Percentiles rank a stretch among this genome's conserved stretches.
Conservation (phyloP, 2,888 invertebrate species). For the Lasioglossum leucozonium region DNA sequence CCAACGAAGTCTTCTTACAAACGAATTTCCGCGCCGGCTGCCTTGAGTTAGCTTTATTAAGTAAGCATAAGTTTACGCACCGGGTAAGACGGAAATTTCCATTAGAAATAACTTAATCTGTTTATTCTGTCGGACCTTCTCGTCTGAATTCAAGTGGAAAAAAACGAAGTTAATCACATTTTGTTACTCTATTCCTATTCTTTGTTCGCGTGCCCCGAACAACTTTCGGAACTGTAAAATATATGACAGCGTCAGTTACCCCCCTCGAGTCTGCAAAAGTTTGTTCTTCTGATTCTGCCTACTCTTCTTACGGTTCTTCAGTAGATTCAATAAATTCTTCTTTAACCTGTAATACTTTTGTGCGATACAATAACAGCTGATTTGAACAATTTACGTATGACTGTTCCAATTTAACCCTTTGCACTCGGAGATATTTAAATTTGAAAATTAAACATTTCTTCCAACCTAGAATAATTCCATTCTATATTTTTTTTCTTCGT, state of each 20-base stretch:
- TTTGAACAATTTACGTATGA: background rate
- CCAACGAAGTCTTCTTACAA: conserved; percentile 41
- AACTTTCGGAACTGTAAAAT: background rate
- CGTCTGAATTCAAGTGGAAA: background rate
- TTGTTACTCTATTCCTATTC: background rate
- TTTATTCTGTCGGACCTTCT: conserved; percentile 9
- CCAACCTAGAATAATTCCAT: too few relatives aligned
- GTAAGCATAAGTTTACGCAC: conserved; percentile 49
- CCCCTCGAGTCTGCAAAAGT: background rate
- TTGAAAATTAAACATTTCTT: too few relatives aligned
- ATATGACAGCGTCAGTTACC: background rate
- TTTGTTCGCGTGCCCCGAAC: background rate
- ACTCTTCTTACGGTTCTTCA: background rate
- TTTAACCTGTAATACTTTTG: background rate
- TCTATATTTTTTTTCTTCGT: too few relatives aligned
- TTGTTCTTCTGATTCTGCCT: background rate
- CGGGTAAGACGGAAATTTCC: conserved; percentile 11
- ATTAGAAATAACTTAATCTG: conserved; percentile 29
- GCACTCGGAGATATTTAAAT: too few relatives aligned
- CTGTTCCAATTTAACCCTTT: background rate
- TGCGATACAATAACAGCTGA: too few relatives aligned
- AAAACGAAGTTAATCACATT: background rate
- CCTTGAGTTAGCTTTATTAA: conserved; percentile 57
- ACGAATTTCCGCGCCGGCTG: conserved; percentile 17
- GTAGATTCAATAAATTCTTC: background rate